These are phyloP conservation scores for Pardalotus punctatus DNA, from an alignment of 2,113 vertebrate genomes.

Conservation along the genomic window DNA sequence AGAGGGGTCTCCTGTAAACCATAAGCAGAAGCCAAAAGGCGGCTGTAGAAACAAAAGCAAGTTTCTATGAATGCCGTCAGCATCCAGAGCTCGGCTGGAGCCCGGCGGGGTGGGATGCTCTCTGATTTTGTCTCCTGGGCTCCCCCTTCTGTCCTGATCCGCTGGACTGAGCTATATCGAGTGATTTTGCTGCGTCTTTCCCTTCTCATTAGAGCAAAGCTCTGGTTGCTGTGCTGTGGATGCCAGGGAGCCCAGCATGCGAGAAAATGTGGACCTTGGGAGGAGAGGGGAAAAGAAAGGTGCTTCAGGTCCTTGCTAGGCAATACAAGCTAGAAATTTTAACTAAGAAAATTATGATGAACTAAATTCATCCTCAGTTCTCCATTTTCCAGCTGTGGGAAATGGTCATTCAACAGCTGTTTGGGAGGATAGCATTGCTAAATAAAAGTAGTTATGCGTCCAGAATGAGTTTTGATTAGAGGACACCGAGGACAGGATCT, in stretches of 20 bases:
- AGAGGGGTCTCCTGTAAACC: neutral
- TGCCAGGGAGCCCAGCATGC: rapidly evolving
- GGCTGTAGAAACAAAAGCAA: neutral
- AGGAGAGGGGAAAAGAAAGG: neutral
- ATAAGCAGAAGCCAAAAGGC: neutral
- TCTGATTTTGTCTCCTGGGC: constrained; percentile 17
- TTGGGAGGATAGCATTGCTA: neutral
- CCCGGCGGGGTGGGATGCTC: neutral
- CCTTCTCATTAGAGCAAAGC: neutral
- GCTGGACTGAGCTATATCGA: neutral
- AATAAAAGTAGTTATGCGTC: neutral
- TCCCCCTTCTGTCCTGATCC: constrained; percentile 39
- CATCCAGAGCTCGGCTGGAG: neutral
- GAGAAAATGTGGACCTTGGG: neutral
- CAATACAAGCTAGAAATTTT: neutral
- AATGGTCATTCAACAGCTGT: neutral
- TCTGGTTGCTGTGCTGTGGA: rapidly evolving
- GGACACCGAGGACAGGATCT: neutral
- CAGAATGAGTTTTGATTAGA: neutral
- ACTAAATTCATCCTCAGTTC: neutral
- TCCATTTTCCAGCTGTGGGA: neutral
- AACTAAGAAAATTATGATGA: neutral
- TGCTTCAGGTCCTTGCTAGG: neutral
- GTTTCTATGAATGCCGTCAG: neutral
- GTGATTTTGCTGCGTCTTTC: neutral